These are phyloP conservation scores for Laticauda colubrina DNA, from an alignment of 2,113 vertebrate genomes.

Conservation along the genomic window DNA sequence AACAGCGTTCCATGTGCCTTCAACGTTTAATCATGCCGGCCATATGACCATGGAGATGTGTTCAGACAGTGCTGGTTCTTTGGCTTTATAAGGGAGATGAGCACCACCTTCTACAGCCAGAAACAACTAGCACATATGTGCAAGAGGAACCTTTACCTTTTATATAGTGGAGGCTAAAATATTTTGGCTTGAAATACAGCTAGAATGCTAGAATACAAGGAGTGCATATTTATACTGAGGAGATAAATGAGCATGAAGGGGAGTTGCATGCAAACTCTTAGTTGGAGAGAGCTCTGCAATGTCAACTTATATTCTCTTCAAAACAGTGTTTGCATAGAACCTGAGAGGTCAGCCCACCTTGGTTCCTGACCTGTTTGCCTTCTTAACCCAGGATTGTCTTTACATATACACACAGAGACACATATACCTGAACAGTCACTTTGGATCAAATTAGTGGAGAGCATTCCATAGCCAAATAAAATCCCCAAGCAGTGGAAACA, in stretches of 20 bases:
- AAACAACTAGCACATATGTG: too few species aligned
- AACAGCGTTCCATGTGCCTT: too few species aligned
- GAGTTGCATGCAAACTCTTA: not conserved
- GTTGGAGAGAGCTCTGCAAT: not conserved
- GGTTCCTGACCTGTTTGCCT: not conserved
- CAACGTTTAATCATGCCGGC: too few species aligned
- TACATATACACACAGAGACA: not conserved
- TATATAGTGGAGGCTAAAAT: not conserved
- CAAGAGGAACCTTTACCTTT: too few species aligned
- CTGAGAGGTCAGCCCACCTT: not conserved
- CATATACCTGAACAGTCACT: not conserved
- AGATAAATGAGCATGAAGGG: not conserved
- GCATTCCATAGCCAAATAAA: not conserved
- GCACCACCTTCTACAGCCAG: too few species aligned
- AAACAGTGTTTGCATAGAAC: not conserved
- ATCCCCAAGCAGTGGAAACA: constrained; percentile 5
- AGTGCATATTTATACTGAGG: not conserved
- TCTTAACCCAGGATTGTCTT: not conserved
- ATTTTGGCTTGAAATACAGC: not conserved
- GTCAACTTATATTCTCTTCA: not conserved
- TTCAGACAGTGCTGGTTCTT: too few species aligned
- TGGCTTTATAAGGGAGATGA: too few species aligned
- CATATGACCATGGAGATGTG: too few species aligned
- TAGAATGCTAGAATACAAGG: not conserved
- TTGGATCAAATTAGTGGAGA: not conserved